Evolutionary conservation across 2,888 invertebrate genomes (phyloP), one percentile per base, ranked within the genome.

Genomic region (Calameuta idolon): DNA sequence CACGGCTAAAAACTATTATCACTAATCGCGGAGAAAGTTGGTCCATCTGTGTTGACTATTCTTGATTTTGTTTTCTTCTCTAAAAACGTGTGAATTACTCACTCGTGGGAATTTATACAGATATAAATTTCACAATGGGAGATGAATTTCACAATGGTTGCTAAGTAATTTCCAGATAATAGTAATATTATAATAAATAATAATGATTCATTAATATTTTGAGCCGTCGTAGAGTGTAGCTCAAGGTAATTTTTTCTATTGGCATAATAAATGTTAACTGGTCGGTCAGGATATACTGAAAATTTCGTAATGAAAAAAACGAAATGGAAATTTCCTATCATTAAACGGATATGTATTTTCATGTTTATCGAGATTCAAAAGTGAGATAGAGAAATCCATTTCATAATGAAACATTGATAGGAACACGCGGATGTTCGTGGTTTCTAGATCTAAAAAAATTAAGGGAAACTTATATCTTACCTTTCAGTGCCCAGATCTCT

Each of bases 401-500:
- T 4, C 11, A 37, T 11, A 68, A 15, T 55, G 69, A 55, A 55
- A 30, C 23, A 1, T 69, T 34, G 55, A 71, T 30, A 23, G 34
- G 34, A 9, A 55, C 23, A 23, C 2, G 9, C 9, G 23, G 23
- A 23, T 15, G 55, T 55, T 9, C 23, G 0, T 23, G 9, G 55
- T 55, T 23, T 55, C 23, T 55, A 23, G 55, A 23, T 23, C 9
- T 34, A 35, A 55, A 76, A 77, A 77, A 30, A 33, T 71, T 68
- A 12, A 69, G 37, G 4, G 30, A 73, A 40, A 23, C 2, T 9
- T 55, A 2, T 55, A 9, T 23, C 55, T 9, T 85, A 91, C 91
- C 89, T 87, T 91, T 91, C 1, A 91, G 82, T 9, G 91, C 91
- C 91, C 91, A 91, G 9, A 88, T 78, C 77, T 91, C 91, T 74